Base-by-base conservation (phyloP, 2,113 vertebrate genomes). In the Centropus unirufus region DNA sequence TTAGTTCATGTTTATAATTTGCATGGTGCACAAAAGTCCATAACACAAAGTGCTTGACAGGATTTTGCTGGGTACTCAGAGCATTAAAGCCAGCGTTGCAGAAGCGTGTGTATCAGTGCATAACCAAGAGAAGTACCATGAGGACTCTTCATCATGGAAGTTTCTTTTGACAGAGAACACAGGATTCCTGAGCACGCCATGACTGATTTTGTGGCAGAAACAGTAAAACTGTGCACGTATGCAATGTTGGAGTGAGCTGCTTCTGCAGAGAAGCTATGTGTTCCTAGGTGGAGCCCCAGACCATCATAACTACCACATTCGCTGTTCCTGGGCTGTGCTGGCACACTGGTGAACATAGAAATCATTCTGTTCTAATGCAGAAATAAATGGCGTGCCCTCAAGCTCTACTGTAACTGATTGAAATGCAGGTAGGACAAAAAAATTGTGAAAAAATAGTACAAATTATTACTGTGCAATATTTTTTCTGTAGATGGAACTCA, bases 401-500 rank as follows among this genome's bases (percentile, higher is more conserved):
- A 90, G 7, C 5, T 26, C 30, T 29, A 1, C 32, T 27, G 14
- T 64, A 59, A 68, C 7, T 0, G 0, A 68, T 22, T 32, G 11
- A 69, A 86, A 78, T 29, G 44, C 14, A 55, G 34, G 27, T 9
- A 54, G 27, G 21, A 18, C 5, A 44, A 73, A 57, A 70, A 27
- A 34, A 32, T 1, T 22, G 5, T 51, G 42, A 78, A 2, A 49
- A 92, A 91, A 11, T 4, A 1, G 8, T 11, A 32, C 8, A 8
- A 22, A 4, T 78, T 85, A 52, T 79, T 90, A 59, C 14, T 0
- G 0, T 42, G 42, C 30, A 44, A 23, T 1, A 0, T 17, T 29
- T 46, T 20, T 44, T 73, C 26, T 1, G 1, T n/a, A 54, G 34
- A n/a, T 24, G 52, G 64, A 16, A 16, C 61, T 69, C 12, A 1